Base-by-base conservation (phyloP, 2,113 vertebrate species). In the Hemicordylus capensis region DNA sequence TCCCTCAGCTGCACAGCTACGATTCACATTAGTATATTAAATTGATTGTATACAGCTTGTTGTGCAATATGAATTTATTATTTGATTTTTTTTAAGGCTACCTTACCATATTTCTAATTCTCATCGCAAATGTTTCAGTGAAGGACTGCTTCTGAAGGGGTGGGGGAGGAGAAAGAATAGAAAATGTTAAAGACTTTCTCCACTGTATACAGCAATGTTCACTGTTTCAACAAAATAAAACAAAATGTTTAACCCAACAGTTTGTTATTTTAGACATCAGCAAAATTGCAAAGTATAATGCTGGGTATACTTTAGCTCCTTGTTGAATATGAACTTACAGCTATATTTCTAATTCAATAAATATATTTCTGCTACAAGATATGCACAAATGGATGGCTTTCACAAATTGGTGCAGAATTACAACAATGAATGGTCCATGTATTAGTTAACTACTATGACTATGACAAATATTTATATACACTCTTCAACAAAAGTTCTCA, bases 81-180 rank as follows among this genome's bases (percentile, higher is more conserved):
- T 37, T 75, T 51, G 48, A 58, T 42, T 1, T 10, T 37, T 19
- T 24, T 72, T 56, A 58, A 75, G 84, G 81, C 76, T 48, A 77
- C 12, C 92, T 93, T 93, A 95, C 94, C 56, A 67, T 67, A 19
- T 84, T 90, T 88, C 70, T 85, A 42, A 85, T 78, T 48, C 81
- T 79, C 48, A 95, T 64, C 10, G 87, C 42, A 67, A 92, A 82
- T 73, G 85, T 88, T 93, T 94, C 92, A 66, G 61, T 92, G 81
- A 95, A 95, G 48, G 87, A 86, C 10, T 92, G 91, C 90, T 92
- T 95, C 94, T 95, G 87, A 78, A 91, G 90, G 82, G 83, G 70
- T n/a, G n/a, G n/a, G n/a, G n/a, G n/a, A n/a, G n/a, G n/a, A n/a
- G 63, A 14, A 80, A 87, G 67, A 86, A 80, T 28, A 31, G 5